phyloP scores from a whole-genome alignment of 2,797 vertebrate species.

The Sciurus vulgaris region DNA sequence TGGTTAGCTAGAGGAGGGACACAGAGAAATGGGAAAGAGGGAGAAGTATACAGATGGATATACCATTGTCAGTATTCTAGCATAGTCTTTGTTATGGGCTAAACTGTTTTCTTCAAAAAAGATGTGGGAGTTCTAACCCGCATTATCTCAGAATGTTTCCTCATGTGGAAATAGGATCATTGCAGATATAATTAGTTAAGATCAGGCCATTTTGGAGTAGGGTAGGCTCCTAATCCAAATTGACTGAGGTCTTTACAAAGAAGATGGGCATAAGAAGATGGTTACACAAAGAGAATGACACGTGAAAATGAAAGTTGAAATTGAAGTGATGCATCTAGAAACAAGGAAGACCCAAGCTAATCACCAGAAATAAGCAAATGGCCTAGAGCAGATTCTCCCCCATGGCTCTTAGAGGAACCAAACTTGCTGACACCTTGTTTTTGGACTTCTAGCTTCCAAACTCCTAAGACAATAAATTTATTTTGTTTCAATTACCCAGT shows the following conservation, averaged over 20 bases:
- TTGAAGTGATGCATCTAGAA: not conserved
- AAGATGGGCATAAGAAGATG: not conserved
- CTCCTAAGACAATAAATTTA: not conserved
- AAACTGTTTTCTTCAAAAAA: not conserved
- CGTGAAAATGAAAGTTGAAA: not conserved
- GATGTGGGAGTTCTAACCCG: not conserved
- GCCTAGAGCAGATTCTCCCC: not conserved
- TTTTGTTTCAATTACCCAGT: not conserved
- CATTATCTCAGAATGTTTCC: not conserved
- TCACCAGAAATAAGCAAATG: not conserved
- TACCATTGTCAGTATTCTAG: not conserved
- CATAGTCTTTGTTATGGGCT: not conserved
- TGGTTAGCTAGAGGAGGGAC: not conserved
- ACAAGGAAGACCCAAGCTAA: not conserved
- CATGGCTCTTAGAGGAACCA: not conserved
- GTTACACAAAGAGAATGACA: not conserved
- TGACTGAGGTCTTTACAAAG: not conserved
- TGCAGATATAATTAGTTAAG: not conserved
- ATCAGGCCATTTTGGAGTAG: not conserved
- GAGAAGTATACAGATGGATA: not conserved
- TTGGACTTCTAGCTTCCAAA: not conserved
- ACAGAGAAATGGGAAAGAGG: not conserved
- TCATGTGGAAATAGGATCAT: constrained; percentile 34
- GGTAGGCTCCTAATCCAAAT: not conserved
- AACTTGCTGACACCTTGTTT: not conserved